These are phyloP conservation scores for Marcusenius ussheri DNA, from an alignment of 2,113 vertebrate genomes.

Conservation along the genomic window DNA sequence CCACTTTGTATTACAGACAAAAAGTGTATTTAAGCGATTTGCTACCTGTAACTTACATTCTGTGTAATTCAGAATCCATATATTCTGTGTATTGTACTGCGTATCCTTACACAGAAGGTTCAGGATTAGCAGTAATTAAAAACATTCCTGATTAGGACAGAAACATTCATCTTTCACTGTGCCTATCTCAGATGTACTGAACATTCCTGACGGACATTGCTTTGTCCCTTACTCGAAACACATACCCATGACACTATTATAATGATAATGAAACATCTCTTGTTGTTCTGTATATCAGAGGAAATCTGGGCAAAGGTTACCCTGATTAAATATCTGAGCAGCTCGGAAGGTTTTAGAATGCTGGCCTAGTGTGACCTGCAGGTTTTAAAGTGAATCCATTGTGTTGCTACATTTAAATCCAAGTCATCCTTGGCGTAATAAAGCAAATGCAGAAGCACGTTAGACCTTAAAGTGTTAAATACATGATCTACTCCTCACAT, in stretches of 20 bases:
- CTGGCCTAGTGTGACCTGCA: background rate
- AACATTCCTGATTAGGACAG: background rate
- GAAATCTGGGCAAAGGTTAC: background rate
- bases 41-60: background rate
- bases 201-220: background rate
- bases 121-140: background rate
- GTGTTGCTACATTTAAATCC: constrained; percentile 28
- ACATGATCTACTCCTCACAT: constrained; percentile 22
- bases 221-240: background rate
- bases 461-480: constrained; percentile 29
- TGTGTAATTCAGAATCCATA: background rate
- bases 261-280: background rate
- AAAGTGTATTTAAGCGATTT: background rate
- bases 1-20: constrained; percentile 6
- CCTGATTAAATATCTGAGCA: background rate
- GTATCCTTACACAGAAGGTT: background rate
- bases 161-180: background rate
- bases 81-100: background rate
- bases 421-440: constrained; percentile 12
- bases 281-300: background rate
- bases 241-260: background rate
- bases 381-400: constrained; percentile 9
- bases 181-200: background rate
- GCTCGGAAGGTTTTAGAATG: background rate
- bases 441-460: background rate